Conservation (phyloP, 30 jellyfish, hydroid and myxozoan genomes). For the Pelagia noctiluca region DNA sequence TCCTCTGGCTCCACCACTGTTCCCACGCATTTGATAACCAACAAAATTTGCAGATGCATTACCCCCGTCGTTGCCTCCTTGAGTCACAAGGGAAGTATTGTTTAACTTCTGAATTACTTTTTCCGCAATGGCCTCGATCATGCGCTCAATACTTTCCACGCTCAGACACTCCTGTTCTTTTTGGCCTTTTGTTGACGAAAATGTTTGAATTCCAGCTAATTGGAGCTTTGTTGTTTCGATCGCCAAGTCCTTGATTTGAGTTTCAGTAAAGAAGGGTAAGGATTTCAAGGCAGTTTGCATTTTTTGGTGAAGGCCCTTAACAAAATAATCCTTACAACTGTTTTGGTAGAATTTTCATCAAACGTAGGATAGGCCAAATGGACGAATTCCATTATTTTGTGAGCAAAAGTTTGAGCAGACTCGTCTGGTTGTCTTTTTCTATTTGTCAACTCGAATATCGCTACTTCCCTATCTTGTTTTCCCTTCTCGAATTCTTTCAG, state of each 20-base stretch:
- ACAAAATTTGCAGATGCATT: neutral
- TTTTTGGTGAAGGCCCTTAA: conserved; percentile 21
- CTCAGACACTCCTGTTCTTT: neutral
- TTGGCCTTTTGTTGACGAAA: neutral
- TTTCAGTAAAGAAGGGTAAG: neutral
- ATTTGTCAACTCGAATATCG: conserved; percentile 16
- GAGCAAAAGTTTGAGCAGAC: conserved; percentile 35
- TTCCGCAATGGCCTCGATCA: neutral
- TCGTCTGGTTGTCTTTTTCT: conserved; percentile 11
- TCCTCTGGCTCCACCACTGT: too few species aligned
- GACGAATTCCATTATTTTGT: conserved; percentile 6
- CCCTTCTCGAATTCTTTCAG: conserved; percentile 45
- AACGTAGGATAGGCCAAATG: conserved; percentile 32
- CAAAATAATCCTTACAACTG: conserved; percentile 31
- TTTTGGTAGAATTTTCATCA: conserved; percentile 14
- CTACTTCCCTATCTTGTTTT: conserved; percentile 27
- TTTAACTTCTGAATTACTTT: neutral
- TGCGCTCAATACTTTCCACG: too few species aligned
- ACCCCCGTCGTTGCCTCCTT: neutral
- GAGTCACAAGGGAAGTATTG: neutral
- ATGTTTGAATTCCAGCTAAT: neutral
- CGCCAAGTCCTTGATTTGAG: neutral
- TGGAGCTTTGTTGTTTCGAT: too few species aligned
- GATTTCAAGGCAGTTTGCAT: conserved; percentile 28
- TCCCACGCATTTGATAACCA: too few species aligned